These are phyloP conservation scores for Ctenopoma kingsleyae DNA, from an alignment of 2,797 vertebrate genomes.

Conservation along the genomic window DNA sequence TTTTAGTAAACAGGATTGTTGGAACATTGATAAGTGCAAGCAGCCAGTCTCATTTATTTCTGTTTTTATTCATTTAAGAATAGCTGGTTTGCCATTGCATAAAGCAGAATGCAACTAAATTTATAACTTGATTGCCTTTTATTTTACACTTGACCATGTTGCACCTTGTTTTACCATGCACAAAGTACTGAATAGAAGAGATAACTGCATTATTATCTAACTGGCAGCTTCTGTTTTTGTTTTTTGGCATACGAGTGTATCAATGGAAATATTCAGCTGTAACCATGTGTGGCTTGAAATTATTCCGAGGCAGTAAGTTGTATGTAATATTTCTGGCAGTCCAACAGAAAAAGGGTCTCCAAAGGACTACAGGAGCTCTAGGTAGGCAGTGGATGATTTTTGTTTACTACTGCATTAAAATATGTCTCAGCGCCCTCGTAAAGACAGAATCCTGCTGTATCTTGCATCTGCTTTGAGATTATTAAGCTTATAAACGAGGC, in stretches of 20 bases:
- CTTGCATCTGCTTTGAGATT: conserved; percentile 64
- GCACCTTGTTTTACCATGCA: conserved; percentile 2
- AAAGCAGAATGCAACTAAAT: conserved; percentile 3
- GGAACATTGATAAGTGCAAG: background rate
- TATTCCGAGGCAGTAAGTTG: conserved; percentile 20
- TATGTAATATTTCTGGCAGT: conserved; percentile 44
- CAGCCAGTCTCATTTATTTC: conserved; percentile 4
- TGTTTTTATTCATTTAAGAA: conserved; percentile 2
- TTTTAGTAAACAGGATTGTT: background rate
- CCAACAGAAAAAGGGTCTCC: conserved; percentile 21
- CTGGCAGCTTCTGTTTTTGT: conserved; percentile 3
- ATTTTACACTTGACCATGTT: conserved; percentile 17
- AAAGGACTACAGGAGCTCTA: conserved; percentile 21
- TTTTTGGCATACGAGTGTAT: conserved; percentile 3
- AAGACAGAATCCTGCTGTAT: conserved; percentile 49
- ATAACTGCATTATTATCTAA: conserved; percentile 19
- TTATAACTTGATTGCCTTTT: conserved; percentile 4
- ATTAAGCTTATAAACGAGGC: conserved; percentile 58
- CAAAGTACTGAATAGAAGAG: conserved; percentile 11
- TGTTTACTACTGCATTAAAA: conserved; percentile 62
- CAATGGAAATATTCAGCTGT: conserved; percentile 17
- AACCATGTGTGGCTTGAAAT: conserved; percentile 29
- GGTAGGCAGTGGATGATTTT: conserved; percentile 50
- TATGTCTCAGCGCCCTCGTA: conserved; percentile 42
- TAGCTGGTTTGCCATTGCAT: conserved; percentile 2